These are phyloP conservation scores for Aethina tumida DNA, from an alignment of 1,140 invertebrate species.

Conservation along the genomic window DNA sequence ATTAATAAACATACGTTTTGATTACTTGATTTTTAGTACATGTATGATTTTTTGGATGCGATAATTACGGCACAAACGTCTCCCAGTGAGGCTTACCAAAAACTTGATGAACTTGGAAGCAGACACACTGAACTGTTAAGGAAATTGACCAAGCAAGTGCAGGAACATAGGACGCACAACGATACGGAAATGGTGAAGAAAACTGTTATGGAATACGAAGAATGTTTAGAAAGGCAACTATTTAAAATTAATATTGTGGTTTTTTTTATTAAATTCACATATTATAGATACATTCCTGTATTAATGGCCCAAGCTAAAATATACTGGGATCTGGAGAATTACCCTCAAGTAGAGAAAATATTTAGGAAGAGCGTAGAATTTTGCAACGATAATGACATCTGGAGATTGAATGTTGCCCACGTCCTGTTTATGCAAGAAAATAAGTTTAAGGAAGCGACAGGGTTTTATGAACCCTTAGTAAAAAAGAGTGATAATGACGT, in stretches of 20 bases:
- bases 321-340: constrained; percentile 97
- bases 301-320: constrained; percentile 99
- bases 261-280: constrained; percentile 1
- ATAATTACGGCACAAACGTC: constrained; percentile 96
- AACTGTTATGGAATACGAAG: constrained; percentile 88
- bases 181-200: constrained; percentile 84
- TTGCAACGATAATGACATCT: constrained; percentile 93
- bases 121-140: constrained; percentile 83
- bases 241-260: background rate
- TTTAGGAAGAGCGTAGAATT: constrained; percentile 96
- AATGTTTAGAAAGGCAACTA: constrained; percentile 59
- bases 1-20: background rate
- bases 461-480: constrained; percentile 97
- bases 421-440: constrained; percentile 99
- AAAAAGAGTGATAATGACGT: constrained; percentile 94
- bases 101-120: constrained; percentile 90
- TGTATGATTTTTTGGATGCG: constrained; percentile 86
- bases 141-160: constrained; percentile 86
- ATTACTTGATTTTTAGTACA: constrained; percentile 51
- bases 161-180: constrained; percentile 79
- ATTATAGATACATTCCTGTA: constrained; percentile 69
- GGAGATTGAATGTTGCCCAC: constrained; percentile 97
- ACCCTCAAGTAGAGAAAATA: constrained; percentile 87
- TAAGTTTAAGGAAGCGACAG: constrained; percentile 96
- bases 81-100: constrained; percentile 92